Conservation (phyloP, 2,888 invertebrate species). For the Sinotaia quadrata region DNA sequence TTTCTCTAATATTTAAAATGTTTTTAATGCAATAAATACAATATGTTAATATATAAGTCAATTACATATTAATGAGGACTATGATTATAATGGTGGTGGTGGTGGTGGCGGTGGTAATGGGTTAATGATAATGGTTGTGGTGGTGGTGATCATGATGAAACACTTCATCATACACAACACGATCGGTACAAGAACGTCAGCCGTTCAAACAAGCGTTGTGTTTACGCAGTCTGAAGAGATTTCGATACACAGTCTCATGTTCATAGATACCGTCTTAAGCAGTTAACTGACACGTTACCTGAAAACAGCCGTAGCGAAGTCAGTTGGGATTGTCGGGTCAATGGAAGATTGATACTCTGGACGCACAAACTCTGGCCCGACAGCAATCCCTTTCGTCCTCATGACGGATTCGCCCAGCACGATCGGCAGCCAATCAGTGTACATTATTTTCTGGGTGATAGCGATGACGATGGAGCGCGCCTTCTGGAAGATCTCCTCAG, state of each 20-base stretch:
- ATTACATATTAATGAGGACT: too few relatives aligned
- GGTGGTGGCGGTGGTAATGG: too few relatives aligned
- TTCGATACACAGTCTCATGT: background rate
- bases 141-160: too few relatives aligned
- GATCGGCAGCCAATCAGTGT: slow-evolving; percentile 34
- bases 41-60: too few relatives aligned
- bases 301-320: slow-evolving; percentile 32
- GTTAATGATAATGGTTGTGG: too few relatives aligned
- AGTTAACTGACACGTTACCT: background rate
- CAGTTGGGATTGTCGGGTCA: slow-evolving; percentile 21
- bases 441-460: slow-evolving; percentile 21
- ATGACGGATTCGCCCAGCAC: slow-evolving; percentile 22
- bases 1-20: too few relatives aligned
- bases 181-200: too few relatives aligned
- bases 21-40: too few relatives aligned
- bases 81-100: too few relatives aligned
- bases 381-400: slow-evolving; percentile 13
- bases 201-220: too few relatives aligned
- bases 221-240: too few relatives aligned
- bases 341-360: slow-evolving; percentile 7
- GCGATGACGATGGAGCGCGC: slow-evolving; percentile 10
- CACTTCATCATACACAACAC: too few relatives aligned
- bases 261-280: background rate
- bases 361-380: slow-evolving; percentile 7
- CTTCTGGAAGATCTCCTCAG: slow-evolving; percentile 19